Base-by-base conservation (phyloP, 2,797 vertebrate species). In the Knipowitschia caucasica region DNA sequence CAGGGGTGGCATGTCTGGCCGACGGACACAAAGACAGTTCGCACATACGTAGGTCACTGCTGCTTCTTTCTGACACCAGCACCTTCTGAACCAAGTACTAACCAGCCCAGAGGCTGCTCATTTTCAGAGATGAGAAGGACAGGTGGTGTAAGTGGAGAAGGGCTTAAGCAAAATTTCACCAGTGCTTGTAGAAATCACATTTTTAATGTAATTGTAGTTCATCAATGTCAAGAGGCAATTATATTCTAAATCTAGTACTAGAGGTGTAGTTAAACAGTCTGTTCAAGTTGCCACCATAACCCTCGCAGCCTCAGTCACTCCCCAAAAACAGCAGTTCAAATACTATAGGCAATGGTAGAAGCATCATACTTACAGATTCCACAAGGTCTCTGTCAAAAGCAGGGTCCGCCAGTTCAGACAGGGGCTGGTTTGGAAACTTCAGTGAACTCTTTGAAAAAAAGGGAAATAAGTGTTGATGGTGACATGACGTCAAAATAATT, bases 391-490 rank as follows among this genome's bases (percentile, higher is more conserved):
- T 2, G 1, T 85, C 64, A 27, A 70, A n/a, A 25, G 73, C 71
- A 11, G 44, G 8, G 7, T 63, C 79, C 21, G 63, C 66, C 0
- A 31, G 10, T 12, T 78, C 42, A 4, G 71, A 35, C 35, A 72
- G 61, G 0, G 66, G 63, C 33, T 62, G 64, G 7, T 1, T 73
- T 20, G 63, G 59, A 25, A 83, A 75, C 59, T 82, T 87, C 42
- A 63, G 29, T 0, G 78, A 70, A 61, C 62, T 83, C 92, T 92
- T 81, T 2, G 67, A 21, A 49, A 1, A 36, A 73, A 21, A 50
- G 5, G 40, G 11, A 3, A 17, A 29, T 20, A 30, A 24, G 4
- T 20, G 31, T 11, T 14, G 15, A 25, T 1, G 14, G 14, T n/a
- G 20, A 14, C 5, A 14, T 23, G 40, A 24, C 40, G n/a, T 7